phyloP scores from a whole-genome alignment of 2,113 vertebrate genomes.

The Oxyruncus cristatus region DNA sequence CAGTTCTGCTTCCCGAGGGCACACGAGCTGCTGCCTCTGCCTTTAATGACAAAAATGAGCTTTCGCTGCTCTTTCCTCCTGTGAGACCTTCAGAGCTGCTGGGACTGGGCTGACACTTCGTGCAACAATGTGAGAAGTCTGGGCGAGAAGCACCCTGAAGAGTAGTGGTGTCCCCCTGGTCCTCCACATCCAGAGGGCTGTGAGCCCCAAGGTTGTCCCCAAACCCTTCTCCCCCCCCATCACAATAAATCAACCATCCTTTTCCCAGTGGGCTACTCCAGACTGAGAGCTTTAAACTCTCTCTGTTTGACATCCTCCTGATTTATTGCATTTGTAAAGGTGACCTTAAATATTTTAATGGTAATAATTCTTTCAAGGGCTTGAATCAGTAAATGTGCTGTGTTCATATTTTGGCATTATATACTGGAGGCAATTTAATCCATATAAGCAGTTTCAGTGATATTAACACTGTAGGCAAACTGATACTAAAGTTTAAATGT shows the following conservation, averaged over 20 bases:
- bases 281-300: background rate
- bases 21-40: background rate
- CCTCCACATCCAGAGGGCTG: background rate
- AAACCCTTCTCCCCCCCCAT: fast-evolving
- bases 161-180: fast-evolving
- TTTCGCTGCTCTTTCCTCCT: background rate
- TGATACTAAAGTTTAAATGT: conserved; percentile 74
- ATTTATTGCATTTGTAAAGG: conserved; percentile 69
- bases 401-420: conserved; percentile 71
- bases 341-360: conserved; percentile 74
- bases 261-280: background rate
- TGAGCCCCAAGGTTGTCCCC: background rate
- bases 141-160: background rate
- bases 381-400: conserved; percentile 65
- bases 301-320: conserved; percentile 56
- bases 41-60: background rate
- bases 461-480: conserved; percentile 74
- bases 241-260: background rate
- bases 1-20: conserved; percentile 34
- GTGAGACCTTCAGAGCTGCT: background rate
- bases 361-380: conserved; percentile 71
- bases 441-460: conserved; percentile 60
- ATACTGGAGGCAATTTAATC: conserved; percentile 68
- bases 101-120: background rate
- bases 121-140: background rate